These are phyloP conservation scores for Pygocentrus nattereri DNA, from an alignment of 2,797 vertebrate species.

Conservation along the genomic window DNA sequence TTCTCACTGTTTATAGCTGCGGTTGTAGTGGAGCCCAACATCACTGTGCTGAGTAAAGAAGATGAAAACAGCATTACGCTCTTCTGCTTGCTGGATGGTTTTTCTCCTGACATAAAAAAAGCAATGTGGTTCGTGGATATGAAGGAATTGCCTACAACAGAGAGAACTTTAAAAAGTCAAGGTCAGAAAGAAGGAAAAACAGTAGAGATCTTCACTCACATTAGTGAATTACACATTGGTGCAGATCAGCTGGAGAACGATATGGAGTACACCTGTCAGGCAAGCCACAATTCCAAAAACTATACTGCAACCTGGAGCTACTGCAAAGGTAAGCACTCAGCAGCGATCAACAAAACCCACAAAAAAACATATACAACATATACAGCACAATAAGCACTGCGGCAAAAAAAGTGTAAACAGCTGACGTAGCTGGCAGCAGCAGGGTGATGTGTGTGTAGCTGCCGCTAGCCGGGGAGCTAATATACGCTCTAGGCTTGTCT, in stretches of 20 bases:
- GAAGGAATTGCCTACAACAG: fast-evolving
- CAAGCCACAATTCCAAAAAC: fast-evolving
- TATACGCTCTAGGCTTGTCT: no score
- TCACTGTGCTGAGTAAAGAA: constrained; percentile 61
- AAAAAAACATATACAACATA: no score
- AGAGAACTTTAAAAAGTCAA: constrained; percentile 26
- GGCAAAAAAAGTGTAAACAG: no score
- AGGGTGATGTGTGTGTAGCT: no score
- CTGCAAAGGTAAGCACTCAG: constrained; percentile 67
- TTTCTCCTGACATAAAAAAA: constrained; percentile 33
- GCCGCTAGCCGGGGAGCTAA: no score
- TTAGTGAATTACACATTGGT: constrained; percentile 57
- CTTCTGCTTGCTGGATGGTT: constrained; percentile 68
- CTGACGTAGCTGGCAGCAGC: no score
- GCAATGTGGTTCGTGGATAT: constrained; percentile 63
- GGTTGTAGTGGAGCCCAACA: constrained; percentile 42
- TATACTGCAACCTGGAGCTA: constrained; percentile 19
- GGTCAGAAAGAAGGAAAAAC: background rate
- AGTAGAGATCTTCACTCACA: constrained; percentile 48
- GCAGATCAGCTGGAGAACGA: constrained; percentile 39
- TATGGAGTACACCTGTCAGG: constrained; percentile 60
- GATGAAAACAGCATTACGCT: constrained; percentile 53
- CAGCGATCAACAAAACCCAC: no score
- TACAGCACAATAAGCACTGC: no score
- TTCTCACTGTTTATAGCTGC: constrained; percentile 51